phyloP scores from a whole-genome alignment of 2,888 invertebrate species.

The Scaeva pyrastri region DNA sequence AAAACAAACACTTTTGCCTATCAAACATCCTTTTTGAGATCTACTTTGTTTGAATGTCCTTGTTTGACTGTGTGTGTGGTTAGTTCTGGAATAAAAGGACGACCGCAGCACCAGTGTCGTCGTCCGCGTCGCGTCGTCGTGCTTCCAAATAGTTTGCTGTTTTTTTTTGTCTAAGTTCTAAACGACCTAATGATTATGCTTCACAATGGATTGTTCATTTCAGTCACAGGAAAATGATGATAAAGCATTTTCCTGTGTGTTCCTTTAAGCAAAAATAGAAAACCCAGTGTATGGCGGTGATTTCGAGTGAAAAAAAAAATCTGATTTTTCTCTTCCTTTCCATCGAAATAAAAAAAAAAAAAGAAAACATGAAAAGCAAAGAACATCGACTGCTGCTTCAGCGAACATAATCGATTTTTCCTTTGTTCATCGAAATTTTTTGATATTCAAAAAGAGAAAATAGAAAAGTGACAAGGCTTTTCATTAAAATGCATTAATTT shows the following conservation, averaged over 20 bases:
- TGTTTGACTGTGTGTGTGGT: neutral
- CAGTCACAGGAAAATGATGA: conserved; percentile 63
- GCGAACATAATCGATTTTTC: conserved; percentile 58
- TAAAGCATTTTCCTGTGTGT: conserved; percentile 48
- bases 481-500: conserved; percentile 17
- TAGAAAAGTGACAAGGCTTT: neutral
- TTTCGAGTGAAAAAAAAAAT: neutral
- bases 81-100: neutral
- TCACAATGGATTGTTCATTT: conserved; percentile 51
- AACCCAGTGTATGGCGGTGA: neutral
- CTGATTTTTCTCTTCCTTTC: conserved; percentile 18
- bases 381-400: neutral
- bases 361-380: neutral
- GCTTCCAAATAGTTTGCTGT: conserved; percentile 6
- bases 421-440: conserved; percentile 49
- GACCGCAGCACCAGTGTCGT: neutral
- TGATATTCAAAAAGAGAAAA: conserved; percentile 13
- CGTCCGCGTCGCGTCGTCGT: no score
- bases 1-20: conserved; percentile 51
- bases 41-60: neutral
- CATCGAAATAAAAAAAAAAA: neutral
- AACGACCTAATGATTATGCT: conserved; percentile 48
- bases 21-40: conserved; percentile 59
- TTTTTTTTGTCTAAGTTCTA: neutral
- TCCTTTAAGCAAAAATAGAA: neutral